These are phyloP conservation scores for Tenebrosternarchus preto DNA, from an alignment of 2,113 vertebrate species.

Conservation along the genomic window DNA sequence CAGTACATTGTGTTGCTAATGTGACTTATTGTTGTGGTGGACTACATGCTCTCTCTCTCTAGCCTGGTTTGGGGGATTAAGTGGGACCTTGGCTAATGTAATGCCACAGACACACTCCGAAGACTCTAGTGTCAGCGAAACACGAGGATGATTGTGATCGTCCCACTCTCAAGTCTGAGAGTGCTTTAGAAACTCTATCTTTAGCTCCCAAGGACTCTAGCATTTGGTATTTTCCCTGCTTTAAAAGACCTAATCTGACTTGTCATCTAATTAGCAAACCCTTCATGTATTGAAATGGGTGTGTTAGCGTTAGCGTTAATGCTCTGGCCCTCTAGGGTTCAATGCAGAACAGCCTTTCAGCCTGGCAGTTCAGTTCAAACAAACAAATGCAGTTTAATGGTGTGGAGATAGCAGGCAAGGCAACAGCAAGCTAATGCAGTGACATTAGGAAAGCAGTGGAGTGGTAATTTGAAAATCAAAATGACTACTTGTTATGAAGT, in stretches of 20 bases:
- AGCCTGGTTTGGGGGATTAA: constrained; percentile 62
- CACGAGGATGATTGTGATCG: constrained; percentile 53
- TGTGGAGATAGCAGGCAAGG: background rate
- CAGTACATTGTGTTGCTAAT: background rate
- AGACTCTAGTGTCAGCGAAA: constrained; percentile 68
- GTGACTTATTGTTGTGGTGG: constrained; percentile 4
- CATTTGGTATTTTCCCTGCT: background rate
- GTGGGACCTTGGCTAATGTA: constrained; percentile 57
- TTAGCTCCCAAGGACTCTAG: background rate
- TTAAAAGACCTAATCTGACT: background rate
- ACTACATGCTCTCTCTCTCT: constrained; percentile 20
- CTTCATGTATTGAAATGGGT: background rate
- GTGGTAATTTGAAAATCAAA: background rate
- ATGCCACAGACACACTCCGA: constrained; percentile 56
- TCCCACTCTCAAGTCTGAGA: background rate
- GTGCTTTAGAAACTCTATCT: constrained; percentile 8
- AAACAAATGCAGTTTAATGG: constrained; percentile 1
- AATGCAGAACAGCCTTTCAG: background rate
- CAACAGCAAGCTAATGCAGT: background rate
- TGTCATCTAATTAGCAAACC: background rate
- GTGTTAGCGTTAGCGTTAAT: too few species aligned
- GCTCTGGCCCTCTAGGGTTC: background rate
- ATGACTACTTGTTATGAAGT: background rate
- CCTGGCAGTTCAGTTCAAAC: background rate
- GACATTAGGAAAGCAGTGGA: background rate